A percentile compares a stretch with the other conserved stretches of the same genome.
These are phyloP conservation scores for Synanthedon tipuliformis DNA, from an alignment of 2,888 invertebrate genomes.

Conservation along the genomic window DNA sequence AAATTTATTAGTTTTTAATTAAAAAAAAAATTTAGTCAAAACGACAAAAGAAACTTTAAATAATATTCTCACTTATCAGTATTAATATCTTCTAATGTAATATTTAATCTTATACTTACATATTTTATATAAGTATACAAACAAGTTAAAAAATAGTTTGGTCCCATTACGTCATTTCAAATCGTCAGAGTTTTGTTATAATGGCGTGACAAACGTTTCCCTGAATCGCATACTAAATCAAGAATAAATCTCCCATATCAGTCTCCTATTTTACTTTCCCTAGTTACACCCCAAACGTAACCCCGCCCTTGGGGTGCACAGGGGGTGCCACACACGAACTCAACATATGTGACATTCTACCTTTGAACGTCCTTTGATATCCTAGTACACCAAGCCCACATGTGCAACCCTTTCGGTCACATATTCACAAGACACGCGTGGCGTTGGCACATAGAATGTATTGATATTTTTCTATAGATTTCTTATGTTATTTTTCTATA, in stretches of 20 bases:
- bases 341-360: constrained; percentile 42
- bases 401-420: constrained; percentile 65
- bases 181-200: no score
- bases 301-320: constrained; percentile 4
- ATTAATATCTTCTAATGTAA: no score
- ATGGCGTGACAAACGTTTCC: no score
- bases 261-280: background rate
- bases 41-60: background rate
- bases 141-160: no score
- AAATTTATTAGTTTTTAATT: background rate
- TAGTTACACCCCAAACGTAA: background rate
- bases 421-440: constrained; percentile 16
- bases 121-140: no score
- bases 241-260: background rate
- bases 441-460: background rate
- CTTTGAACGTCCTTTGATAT: constrained; percentile 31
- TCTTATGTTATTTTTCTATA: no score
- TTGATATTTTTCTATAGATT: background rate
- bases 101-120: no score
- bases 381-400: constrained; percentile 66
- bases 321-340: constrained; percentile 26
- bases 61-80: no score
- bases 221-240: background rate
- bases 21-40: background rate
- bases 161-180: no score